phyloP scores from a whole-genome alignment of 1,140 invertebrate genomes.

The Ctenoplectra terminalis region DNA sequence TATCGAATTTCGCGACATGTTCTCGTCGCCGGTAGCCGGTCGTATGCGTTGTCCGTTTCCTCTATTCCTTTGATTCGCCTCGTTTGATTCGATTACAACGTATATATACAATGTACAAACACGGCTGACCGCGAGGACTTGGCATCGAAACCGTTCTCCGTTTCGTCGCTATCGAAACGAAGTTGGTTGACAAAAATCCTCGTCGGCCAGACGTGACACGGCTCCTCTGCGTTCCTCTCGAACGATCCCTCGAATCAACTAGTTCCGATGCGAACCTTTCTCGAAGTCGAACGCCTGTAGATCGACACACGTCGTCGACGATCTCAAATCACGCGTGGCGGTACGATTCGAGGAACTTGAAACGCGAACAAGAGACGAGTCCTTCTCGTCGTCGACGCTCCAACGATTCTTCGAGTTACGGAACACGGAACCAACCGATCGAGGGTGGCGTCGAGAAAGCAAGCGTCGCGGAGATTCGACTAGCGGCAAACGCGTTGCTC shows the following conservation, averaged over 20 bases:
- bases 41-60: constrained; percentile 27
- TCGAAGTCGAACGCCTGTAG: neutral
- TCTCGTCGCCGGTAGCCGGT: constrained; percentile 22
- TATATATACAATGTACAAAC: constrained; percentile 81
- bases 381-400: neutral
- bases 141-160: neutral
- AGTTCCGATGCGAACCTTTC: neutral
- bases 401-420: neutral
- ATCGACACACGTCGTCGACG: neutral
- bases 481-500: constrained; percentile 38
- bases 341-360: constrained; percentile 34
- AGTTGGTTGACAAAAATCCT: neutral
- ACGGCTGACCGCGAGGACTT: constrained; percentile 11
- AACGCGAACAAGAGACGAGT: neutral
- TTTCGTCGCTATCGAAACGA: neutral
- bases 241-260: constrained; percentile 12
- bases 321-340: constrained; percentile 11
- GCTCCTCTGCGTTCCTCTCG: neutral
- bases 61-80: constrained; percentile 50
- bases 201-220: constrained; percentile 6
- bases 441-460: constrained; percentile 32
- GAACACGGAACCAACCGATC: neutral
- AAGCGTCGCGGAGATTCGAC: constrained; percentile 40
- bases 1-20: constrained; percentile 52
- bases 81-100: constrained; percentile 63